Evolutionary conservation across 2,888 invertebrate genomes (phyloP).

Genomic region (Caenorhabditis macrosperma): DNA sequence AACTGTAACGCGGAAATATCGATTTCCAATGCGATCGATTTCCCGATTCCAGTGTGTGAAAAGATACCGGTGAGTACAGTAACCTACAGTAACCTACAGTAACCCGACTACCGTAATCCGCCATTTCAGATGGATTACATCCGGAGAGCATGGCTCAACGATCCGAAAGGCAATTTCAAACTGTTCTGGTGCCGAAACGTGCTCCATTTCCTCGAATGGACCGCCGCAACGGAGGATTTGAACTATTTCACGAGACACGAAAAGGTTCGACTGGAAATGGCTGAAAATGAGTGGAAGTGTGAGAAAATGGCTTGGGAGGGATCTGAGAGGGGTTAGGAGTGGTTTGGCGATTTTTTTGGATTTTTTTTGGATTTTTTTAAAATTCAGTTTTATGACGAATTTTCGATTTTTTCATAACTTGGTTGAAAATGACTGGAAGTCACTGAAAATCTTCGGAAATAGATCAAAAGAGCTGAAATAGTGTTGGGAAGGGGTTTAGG

Average conservation of each 20-base stretch:
- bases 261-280: slow-evolving; percentile 12
- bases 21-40: slow-evolving; percentile 17
- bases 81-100: neutral
- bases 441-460: too few species aligned
- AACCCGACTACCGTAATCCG: too few species aligned
- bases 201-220: slow-evolving; percentile 34
- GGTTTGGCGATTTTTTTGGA: too few species aligned
- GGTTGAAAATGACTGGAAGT: too few species aligned
- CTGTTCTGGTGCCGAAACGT: slow-evolving; percentile 48
- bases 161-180: slow-evolving; percentile 21
- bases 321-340: too few species aligned
- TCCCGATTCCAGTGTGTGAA: slow-evolving; percentile 42
- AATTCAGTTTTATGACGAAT: too few species aligned
- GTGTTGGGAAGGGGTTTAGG: too few species aligned
- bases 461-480: too few species aligned
- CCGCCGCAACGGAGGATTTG: slow-evolving; percentile 24
- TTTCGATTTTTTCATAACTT: too few species aligned
- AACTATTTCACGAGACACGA: slow-evolving; percentile 20
- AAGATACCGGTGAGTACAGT: slow-evolving; percentile 21
- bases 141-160: slow-evolving; percentile 8
- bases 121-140: slow-evolving; percentile 41
- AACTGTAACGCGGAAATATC: slow-evolving; percentile 12
- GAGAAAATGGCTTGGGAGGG: neutral
- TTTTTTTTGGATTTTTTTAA: too few species aligned
- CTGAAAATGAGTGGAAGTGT: neutral